A percentile compares a stretch with the other conserved stretches of the same genome.
phyloP scores from a whole-genome alignment of 2,113 vertebrate species.

The Zeus faber region DNA sequence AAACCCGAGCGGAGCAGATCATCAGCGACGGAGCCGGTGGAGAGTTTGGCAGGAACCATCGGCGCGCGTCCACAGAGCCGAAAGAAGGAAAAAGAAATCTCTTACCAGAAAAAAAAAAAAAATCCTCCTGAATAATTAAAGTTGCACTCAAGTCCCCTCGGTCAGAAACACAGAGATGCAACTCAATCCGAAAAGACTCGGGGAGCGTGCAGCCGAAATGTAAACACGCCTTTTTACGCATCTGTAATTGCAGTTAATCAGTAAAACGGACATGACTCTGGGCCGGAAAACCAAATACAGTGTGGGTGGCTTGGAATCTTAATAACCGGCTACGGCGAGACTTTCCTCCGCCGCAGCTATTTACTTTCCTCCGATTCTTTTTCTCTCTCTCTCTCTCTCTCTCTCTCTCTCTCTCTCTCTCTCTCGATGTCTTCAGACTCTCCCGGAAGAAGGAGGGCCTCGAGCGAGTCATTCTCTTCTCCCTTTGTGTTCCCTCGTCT shows the following conservation, averaged over 20 bases:
- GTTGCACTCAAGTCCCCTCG: too few relatives aligned
- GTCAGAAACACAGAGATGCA: background rate
- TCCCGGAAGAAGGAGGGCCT: constrained; percentile 42
- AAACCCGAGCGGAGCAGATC: too few relatives aligned
- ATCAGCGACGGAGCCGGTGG: too few relatives aligned
- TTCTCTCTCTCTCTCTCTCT: too few relatives aligned
- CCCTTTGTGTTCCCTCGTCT: constrained; percentile 46
- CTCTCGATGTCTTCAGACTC: constrained; percentile 37
- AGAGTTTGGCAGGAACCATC: too few relatives aligned
- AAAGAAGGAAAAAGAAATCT: too few relatives aligned
- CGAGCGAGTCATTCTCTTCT: constrained; percentile 50
- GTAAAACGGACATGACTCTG: constrained; percentile 6
- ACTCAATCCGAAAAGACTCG: background rate
- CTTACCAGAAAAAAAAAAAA: too few relatives aligned
- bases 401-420: too few relatives aligned
- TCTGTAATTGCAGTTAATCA: constrained; percentile 24
- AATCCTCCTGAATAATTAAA: too few relatives aligned
- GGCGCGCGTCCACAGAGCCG: too few relatives aligned
- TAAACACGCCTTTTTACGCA: background rate
- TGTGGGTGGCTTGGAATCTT: constrained; percentile 37
- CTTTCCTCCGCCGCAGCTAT: constrained; percentile 20
- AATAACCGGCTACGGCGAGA: constrained; percentile 33
- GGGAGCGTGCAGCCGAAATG: background rate
- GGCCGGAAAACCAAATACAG: too few relatives aligned
- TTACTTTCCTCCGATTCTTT: constrained; percentile 4